Evolutionary conservation across 1,140 invertebrate genomes (phyloP), one percentile per base, ranked within the genome.

Genomic region (Penaeus vannamei): DNA sequence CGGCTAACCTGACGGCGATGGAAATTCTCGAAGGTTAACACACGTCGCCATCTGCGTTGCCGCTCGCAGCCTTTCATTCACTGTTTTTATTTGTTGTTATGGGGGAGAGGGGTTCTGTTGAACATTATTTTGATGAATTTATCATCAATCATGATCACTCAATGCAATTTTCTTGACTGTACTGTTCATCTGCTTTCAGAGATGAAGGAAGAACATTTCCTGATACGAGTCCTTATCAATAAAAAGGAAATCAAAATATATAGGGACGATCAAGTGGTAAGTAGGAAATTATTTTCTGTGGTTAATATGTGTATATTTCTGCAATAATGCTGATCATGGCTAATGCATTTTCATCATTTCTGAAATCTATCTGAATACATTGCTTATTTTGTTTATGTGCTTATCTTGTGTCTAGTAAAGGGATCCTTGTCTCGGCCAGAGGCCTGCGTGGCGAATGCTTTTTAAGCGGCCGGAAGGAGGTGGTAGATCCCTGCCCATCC

Each of bases 1-100:
- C 86, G 23, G 80, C 83, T 26, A 87, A 87, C 66, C 36, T 87
- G n/a, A 83, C 86, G 29, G 79, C 86, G 23, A 2, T 72, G 20
- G 32, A 83, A 61, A 22, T 72, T 61, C n/a, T 72, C 3, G 32
- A 72, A 53, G 80, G 86, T 87, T 17, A 72, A 36, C 29, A 14
- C 53, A 26, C 22, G 26, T 19, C 62, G n/a, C 14, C 32, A 5
- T 14, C 83, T 32, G 5, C 22, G 10, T 23, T 64, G 20, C 32
- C 23, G 23, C n/a, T 36, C 23, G 20, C 20, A 29, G 2, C 32
- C 12, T 12, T 32, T 14, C 2, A 46, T 1, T 80, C 77, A 12
- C 42, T 29, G 8, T 22, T 22, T 80, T 42, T 80, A 46, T 42
- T 32, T 8, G 42, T 23, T 10, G 42, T 0, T 80, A 2, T 32